A percentile compares a stretch with the other conserved stretches of the same genome.
Evolutionary conservation across 2,888 invertebrate species (phyloP).

Genomic region (Diaphora mendica): DNA sequence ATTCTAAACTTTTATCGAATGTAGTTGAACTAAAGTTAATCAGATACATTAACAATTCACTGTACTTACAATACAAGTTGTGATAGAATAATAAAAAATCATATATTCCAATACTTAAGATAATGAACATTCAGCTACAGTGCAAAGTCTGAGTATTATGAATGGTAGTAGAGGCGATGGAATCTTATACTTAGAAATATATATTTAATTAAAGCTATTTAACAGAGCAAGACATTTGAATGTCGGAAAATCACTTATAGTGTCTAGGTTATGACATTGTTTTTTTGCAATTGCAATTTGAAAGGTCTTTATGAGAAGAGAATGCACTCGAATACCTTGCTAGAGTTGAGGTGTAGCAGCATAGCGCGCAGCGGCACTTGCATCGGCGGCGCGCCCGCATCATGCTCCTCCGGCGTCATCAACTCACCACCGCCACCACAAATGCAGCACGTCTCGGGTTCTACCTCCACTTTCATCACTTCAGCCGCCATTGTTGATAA

Average conservation of each 20-base stretch:
- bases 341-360: constrained; percentile 76
- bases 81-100: too few species aligned
- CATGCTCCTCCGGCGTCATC: constrained; percentile 75
- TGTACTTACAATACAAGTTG: not conserved
- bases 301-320: not conserved
- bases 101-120: too few species aligned
- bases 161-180: not conserved
- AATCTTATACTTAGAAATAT: too few species aligned
- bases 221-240: not conserved
- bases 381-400: constrained; percentile 64
- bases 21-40: not conserved
- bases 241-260: not conserved
- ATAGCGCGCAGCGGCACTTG: constrained; percentile 73
- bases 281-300: constrained; percentile 21
- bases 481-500: constrained; percentile 54
- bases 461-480: constrained; percentile 69
- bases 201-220: not conserved
- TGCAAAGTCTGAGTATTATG: not conserved
- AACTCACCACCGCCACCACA: constrained; percentile 71
- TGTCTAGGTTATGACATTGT: constrained; percentile 23
- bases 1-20: too few species aligned
- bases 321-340: constrained; percentile 63
- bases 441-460: constrained; percentile 69
- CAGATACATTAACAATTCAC: not conserved
- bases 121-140: not conserved